Base-by-base conservation (phyloP, 2,888 invertebrate genomes). In the Xanthorhoe spadicearia region DNA sequence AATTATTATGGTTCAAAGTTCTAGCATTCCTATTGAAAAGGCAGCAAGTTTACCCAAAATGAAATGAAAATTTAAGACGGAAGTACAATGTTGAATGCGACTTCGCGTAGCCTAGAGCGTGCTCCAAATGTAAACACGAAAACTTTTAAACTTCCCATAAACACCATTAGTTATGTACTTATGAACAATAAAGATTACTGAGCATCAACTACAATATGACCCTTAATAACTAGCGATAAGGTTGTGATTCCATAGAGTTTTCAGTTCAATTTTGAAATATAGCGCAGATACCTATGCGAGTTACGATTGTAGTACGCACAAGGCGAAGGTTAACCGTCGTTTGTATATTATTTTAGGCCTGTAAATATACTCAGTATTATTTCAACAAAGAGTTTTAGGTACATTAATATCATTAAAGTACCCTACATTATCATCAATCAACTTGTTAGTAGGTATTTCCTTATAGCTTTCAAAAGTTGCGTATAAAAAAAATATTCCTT, bases 51-150 rank as follows among this genome's bases (percentile, higher is more conserved):
- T 46, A 10, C 46, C 28, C 17, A 57, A 61, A 54, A 60, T 62
- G 59, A 64, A 67, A 65, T 66, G 55, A 66, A 71, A 72, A 67
- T 56, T 18, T 23, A 68, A 60, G 61, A 69, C 52, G 63, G 61
- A 51, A 67, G 32, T 68, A 71, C 67, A 67, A 63, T 66, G 73
- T 69, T 64, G 49, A 66, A 68, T 66, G 58, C 68, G 63, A 63
- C 64, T 65, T 49, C 35, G 54, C 56, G 18, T 74, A 70, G 69
- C 68, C 64, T 62, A 72, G 80, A 83, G 85, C 90, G 90, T 90
- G 90, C 87, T 77, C 74, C 68, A 67, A 83, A 79, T 70, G 82
- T 89, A 90, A 90, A 90, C 86, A 90, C 69, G 78, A 76, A 77
- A 84, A 84, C 79, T 82, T 83, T 83, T 83, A 83, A 80, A 82